These are phyloP conservation scores for Phalanger gymnotis DNA, from an alignment of 2,797 vertebrate genomes.

Conservation along the genomic window DNA sequence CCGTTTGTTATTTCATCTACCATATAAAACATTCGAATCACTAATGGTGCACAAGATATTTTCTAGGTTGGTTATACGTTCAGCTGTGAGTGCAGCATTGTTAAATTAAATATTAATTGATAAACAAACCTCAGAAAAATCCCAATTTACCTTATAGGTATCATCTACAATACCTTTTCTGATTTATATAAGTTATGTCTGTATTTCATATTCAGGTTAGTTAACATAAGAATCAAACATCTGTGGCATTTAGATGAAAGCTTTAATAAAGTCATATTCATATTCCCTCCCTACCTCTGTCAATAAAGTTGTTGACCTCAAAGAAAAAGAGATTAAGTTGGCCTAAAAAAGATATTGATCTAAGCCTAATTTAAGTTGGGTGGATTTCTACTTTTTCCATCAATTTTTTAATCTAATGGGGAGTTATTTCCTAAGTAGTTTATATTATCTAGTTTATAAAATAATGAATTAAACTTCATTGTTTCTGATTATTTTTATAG, in stretches of 20 bases:
- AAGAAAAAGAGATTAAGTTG: conserved; percentile 69
- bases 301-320: conserved; percentile 50
- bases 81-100: conserved; percentile 28
- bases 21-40: conserved; percentile 65
- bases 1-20: conserved; percentile 63
- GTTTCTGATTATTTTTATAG: background rate
- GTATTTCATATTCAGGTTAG: conserved; percentile 73
- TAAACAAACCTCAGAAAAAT: conserved; percentile 53
- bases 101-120: conserved; percentile 56
- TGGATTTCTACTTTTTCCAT: too few relatives aligned
- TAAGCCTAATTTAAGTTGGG: too few relatives aligned
- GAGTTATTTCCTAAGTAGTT: background rate
- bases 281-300: conserved; percentile 42
- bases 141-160: conserved; percentile 61
- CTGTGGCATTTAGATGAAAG: conserved; percentile 71
- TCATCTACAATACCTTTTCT: conserved; percentile 32
- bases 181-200: conserved; percentile 49
- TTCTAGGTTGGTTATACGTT: conserved; percentile 59
- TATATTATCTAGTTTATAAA: background rate
- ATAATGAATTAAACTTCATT: background rate
- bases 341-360: background rate
- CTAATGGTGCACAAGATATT: conserved; percentile 28
- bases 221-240: conserved; percentile 64
- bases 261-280: conserved; percentile 76
- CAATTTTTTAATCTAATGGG: too few relatives aligned